Percentiles rank a stretch among this genome's conserved stretches.
These are phyloP conservation scores for Pollicipes pollicipes DNA, from an alignment of 1,140 invertebrate genomes.

Conservation along the genomic window DNA sequence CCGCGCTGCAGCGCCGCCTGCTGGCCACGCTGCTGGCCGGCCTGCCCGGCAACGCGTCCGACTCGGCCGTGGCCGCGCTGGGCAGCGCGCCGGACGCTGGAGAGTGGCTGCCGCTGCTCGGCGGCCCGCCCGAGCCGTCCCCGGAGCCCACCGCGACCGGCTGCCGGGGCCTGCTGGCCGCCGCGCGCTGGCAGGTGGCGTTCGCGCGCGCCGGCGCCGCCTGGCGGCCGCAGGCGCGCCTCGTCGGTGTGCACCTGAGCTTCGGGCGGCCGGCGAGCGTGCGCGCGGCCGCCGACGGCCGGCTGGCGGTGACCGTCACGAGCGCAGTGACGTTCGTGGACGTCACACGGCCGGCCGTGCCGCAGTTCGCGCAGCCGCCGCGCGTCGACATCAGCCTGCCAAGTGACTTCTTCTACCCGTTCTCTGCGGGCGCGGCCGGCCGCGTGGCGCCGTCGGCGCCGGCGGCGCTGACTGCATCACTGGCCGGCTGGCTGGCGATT, in stretches of 20 bases:
- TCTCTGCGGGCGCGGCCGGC: slow-evolving; percentile 22
- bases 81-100: slow-evolving; percentile 6
- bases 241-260: slow-evolving; percentile 13
- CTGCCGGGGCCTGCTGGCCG: slow-evolving; percentile 5
- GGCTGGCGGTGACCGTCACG: slow-evolving; percentile 9
- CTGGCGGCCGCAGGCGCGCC: slow-evolving; percentile 14
- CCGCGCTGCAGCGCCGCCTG: slow-evolving; percentile 6
- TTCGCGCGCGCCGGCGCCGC: slow-evolving; percentile 10
- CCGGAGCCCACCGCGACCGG: slow-evolving; percentile 13
- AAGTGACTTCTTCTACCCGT: slow-evolving; percentile 52
- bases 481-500: too few relatives aligned
- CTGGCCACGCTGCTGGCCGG: slow-evolving; percentile 4
- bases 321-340: slow-evolving; percentile 39
- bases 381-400: slow-evolving; percentile 42
- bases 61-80: neutral
- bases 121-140: slow-evolving; percentile 11
- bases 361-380: slow-evolving; percentile 38
- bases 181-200: neutral
- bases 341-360: slow-evolving; percentile 30
- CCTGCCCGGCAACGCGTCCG: slow-evolving; percentile 8
- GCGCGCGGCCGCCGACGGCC: neutral
- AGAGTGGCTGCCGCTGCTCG: slow-evolving; percentile 14
- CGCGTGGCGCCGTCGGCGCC: neutral
- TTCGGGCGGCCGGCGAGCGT: slow-evolving; percentile 5
- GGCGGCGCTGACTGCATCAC: too few relatives aligned